phyloP scores from a whole-genome alignment of 2,113 vertebrate genomes.

The Cercopithecus mona region DNA sequence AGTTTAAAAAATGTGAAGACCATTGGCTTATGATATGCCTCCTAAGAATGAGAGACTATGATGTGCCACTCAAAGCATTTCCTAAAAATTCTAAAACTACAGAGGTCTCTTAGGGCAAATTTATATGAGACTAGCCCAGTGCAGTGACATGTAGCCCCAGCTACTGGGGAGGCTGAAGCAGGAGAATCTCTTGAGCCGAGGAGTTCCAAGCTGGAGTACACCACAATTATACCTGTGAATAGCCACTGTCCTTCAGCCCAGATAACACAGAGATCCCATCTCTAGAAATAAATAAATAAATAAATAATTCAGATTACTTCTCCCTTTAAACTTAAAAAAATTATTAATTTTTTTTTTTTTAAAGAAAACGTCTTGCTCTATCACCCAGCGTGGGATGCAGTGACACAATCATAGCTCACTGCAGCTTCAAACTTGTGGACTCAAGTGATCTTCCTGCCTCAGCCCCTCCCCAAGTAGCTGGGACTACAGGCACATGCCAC shows the following conservation, averaged over 20 bases:
- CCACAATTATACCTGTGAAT: background rate
- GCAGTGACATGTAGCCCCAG: background rate
- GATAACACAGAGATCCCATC: background rate
- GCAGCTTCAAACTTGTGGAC: too few species aligned
- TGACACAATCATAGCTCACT: too few species aligned
- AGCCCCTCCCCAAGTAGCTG: too few species aligned
- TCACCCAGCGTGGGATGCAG: too few species aligned
- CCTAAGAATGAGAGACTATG: background rate
- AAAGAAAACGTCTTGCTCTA: too few species aligned
- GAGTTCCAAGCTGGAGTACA: background rate
- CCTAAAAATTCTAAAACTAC: background rate
- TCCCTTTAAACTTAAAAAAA: constrained; percentile 7
- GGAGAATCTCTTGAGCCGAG: background rate
- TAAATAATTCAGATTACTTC: background rate
- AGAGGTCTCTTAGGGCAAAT: background rate
- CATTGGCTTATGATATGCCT: background rate
- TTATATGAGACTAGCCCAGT: background rate
- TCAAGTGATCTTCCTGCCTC: too few species aligned
- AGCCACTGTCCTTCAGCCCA: background rate
- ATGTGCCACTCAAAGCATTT: background rate
- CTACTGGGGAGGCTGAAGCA: background rate
- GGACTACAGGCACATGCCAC: too few species aligned
- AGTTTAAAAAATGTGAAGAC: background rate
- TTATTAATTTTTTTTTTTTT: too few species aligned
- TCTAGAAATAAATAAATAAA: background rate